Percentiles rank a stretch among this genome's conserved stretches.
Evolutionary conservation across 2,888 invertebrate genomes (phyloP).

Genomic region (Drosophila peninsularis): DNA sequence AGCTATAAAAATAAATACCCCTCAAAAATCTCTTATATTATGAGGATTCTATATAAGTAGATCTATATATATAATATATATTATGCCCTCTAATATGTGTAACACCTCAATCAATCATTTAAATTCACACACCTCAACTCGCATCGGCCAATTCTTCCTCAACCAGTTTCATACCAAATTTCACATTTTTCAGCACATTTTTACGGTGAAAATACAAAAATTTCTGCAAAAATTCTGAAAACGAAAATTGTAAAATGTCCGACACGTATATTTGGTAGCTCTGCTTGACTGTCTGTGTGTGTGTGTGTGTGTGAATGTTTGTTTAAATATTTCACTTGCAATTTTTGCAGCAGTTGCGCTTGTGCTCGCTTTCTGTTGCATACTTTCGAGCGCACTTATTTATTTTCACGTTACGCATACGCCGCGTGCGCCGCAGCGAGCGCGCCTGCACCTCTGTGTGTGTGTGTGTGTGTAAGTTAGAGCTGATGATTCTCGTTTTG

Average conservation of each 20-base stretch:
- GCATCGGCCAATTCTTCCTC: neutral
- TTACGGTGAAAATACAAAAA: conserved; percentile 7
- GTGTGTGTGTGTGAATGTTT: neutral
- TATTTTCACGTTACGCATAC: conserved; percentile 64
- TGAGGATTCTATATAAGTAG: neutral
- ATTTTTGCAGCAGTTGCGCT: conserved; percentile 22
- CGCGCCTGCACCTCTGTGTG: neutral
- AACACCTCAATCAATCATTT: neutral
- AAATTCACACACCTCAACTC: neutral
- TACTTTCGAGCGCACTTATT: conserved; percentile 59
- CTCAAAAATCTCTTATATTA: too few species aligned
- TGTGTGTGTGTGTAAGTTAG: conserved; percentile 35
- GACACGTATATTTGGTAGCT: neutral
- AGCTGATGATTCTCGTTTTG: conserved; percentile 49
- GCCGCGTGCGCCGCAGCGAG: conserved; percentile 21
- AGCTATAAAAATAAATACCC: too few species aligned
- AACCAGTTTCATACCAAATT: neutral
- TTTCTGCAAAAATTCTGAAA: neutral
- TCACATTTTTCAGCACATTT: neutral
- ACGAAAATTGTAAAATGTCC: conserved; percentile 6
- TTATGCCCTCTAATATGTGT: neutral
- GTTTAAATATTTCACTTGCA: conserved; percentile 35
- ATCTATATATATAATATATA: neutral
- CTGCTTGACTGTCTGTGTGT: too few species aligned
- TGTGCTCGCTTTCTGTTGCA: conserved; percentile 41